Evolutionary conservation across 2,113 vertebrate species (phyloP).

Genomic region (Lasiurus cinereus): DNA sequence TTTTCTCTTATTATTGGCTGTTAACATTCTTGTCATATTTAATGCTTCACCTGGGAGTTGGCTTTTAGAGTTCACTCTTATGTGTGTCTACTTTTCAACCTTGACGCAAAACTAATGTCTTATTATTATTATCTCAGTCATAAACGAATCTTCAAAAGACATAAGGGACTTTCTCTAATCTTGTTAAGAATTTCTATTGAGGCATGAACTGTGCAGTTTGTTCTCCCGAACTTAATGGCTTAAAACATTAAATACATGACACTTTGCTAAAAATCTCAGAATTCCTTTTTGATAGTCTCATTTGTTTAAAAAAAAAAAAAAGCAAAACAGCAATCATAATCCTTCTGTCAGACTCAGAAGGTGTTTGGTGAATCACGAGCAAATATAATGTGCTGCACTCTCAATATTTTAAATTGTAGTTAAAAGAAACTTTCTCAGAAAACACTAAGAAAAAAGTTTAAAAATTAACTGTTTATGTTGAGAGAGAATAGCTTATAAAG

Average conservation of each 20-base stretch:
- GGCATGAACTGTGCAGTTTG: slow-evolving; percentile 59
- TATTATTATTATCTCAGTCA: slow-evolving; percentile 77
- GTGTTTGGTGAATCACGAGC: no score
- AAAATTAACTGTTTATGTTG: no score
- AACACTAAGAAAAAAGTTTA: no score
- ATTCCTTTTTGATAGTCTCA: slow-evolving; percentile 1
- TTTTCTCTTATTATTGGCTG: slow-evolving; percentile 73
- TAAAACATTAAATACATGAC: slow-evolving; percentile 60
- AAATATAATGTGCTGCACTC: no score
- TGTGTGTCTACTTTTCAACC: slow-evolving; percentile 82
- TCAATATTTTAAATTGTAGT: no score
- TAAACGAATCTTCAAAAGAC: slow-evolving; percentile 80
- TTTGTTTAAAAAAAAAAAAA: no score
- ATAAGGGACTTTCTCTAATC: slow-evolving; percentile 60
- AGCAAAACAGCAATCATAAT: no score
- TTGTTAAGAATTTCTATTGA: slow-evolving; percentile 27
- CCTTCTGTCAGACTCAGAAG: no score
- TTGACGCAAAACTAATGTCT: slow-evolving; percentile 79
- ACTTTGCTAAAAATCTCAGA: slow-evolving; percentile 36
- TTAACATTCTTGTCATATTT: slow-evolving; percentile 75
- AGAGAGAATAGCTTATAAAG: no score
- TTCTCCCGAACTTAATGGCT: slow-evolving; percentile 54
- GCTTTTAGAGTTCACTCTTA: slow-evolving; percentile 79
- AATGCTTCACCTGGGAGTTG: slow-evolving; percentile 76
- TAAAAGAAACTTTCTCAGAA: no score